Percentiles rank a stretch among this genome's conserved stretches.
phyloP scores from a whole-genome alignment of 1,140 invertebrate genomes.

The Drosophila suzukii region DNA sequence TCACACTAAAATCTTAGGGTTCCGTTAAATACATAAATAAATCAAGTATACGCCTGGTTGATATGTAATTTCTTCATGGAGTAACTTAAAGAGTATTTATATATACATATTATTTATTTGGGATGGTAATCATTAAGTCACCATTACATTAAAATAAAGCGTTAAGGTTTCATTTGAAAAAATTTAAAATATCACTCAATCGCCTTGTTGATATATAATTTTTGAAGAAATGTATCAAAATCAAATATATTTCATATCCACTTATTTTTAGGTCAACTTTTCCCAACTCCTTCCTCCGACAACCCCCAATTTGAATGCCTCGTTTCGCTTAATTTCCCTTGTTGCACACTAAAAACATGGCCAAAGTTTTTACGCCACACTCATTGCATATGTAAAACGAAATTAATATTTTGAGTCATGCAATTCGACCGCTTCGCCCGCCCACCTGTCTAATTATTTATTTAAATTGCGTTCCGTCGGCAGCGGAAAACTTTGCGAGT shows the following conservation, averaged over 20 bases:
- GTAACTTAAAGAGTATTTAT: too few relatives aligned
- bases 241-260: neutral
- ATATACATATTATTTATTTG: neutral
- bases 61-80: too few relatives aligned
- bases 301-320: conserved; percentile 23
- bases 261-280: neutral
- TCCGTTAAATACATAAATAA: neutral
- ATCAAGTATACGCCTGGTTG: conserved; percentile 1
- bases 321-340: conserved; percentile 64
- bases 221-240: too few relatives aligned
- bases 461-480: conserved; percentile 53
- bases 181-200: too few relatives aligned
- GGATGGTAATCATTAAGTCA: neutral
- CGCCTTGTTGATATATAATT: too few relatives aligned
- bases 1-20: neutral
- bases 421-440: conserved; percentile 2
- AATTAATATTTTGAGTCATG: conserved; percentile 55
- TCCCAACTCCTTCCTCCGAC: neutral
- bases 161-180: too few relatives aligned
- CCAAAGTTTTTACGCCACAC: conserved; percentile 12
- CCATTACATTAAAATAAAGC: too few relatives aligned
- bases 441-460: conserved; percentile 54
- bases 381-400: conserved; percentile 60
- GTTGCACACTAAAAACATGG: conserved; percentile 53
- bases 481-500: conserved; percentile 4